Evolutionary conservation across 2,113 vertebrate species (phyloP).

Genomic region (Odocoileus virginianus): DNA sequence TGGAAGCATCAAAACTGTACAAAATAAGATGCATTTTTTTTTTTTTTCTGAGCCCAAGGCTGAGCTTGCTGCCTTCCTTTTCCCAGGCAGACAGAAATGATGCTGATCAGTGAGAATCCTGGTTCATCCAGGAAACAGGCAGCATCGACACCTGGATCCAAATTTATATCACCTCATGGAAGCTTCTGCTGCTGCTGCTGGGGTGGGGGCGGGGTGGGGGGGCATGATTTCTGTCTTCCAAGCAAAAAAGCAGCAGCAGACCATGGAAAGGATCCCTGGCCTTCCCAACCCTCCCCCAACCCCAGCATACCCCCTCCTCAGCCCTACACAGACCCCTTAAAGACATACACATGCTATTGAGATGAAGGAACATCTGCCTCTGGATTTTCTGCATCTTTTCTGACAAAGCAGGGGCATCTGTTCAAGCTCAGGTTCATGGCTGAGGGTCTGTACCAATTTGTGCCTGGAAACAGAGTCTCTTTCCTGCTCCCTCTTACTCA

Average conservation of each 20-base stretch:
- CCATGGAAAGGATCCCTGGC: background rate
- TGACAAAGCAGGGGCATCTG: background rate
- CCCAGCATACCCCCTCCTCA: background rate
- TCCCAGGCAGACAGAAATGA: background rate
- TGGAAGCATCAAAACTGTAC: background rate
- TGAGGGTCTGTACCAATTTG: background rate
- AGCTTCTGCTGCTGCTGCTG: background rate
- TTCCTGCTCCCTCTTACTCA: background rate
- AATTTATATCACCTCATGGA: background rate
- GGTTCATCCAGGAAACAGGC: background rate
- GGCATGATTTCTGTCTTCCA: background rate
- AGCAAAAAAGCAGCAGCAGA: background rate
- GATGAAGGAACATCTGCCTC: constrained; percentile 36
- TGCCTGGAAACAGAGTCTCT: background rate
- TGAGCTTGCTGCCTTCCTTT: background rate
- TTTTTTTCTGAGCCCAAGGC: background rate
- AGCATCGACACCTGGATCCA: background rate
- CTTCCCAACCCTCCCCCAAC: background rate
- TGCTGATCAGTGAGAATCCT: constrained; percentile 41
- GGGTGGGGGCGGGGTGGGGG: background rate
- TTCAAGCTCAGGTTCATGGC: background rate
- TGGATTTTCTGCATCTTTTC: background rate
- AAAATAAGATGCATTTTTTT: background rate
- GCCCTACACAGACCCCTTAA: background rate
- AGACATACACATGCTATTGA: background rate